These are phyloP conservation scores for Callionymus lyra DNA, from an alignment of 2,113 vertebrate species.

Conservation along the genomic window DNA sequence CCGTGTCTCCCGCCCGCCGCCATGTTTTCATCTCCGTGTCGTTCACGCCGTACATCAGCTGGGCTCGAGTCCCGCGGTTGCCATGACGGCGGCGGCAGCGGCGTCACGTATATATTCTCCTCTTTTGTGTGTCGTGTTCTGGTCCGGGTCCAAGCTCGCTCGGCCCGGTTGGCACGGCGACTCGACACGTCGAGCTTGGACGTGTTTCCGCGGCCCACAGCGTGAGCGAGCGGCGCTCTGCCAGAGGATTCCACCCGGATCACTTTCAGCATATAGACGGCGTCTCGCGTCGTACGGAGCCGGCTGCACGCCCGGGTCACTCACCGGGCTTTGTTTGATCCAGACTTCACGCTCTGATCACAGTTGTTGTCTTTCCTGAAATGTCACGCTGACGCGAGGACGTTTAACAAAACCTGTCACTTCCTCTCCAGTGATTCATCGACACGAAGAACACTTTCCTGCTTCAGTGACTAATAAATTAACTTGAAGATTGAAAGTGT, in stretches of 20 bases:
- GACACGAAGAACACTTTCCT: too few relatives aligned
- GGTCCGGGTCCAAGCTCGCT: slow-evolving; percentile 38
- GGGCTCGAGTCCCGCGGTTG: too few relatives aligned
- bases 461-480: too few relatives aligned
- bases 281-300: slow-evolving; percentile 20
- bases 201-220: slow-evolving; percentile 17
- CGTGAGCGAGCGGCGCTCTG: slow-evolving; percentile 30
- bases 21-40: slow-evolving; percentile 11
- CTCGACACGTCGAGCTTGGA: slow-evolving; percentile 25
- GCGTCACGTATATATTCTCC: slow-evolving; percentile 12
- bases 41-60: background rate
- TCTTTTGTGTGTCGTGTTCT: slow-evolving; percentile 6
- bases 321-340: too few relatives aligned
- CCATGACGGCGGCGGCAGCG: slow-evolving; percentile 17
- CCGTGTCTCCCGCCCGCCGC: too few relatives aligned
- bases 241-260: slow-evolving; percentile 52
- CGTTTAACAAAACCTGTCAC: too few relatives aligned
- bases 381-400: background rate
- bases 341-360: too few relatives aligned
- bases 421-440: too few relatives aligned
- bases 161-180: slow-evolving; percentile 49
- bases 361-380: too few relatives aligned
- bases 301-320: background rate
- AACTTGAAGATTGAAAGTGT: too few relatives aligned
- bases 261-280: slow-evolving; percentile 39